Base-by-base conservation (phyloP, 64 coral and sea anemone species). In the Pocillopora verrucosa region DNA sequence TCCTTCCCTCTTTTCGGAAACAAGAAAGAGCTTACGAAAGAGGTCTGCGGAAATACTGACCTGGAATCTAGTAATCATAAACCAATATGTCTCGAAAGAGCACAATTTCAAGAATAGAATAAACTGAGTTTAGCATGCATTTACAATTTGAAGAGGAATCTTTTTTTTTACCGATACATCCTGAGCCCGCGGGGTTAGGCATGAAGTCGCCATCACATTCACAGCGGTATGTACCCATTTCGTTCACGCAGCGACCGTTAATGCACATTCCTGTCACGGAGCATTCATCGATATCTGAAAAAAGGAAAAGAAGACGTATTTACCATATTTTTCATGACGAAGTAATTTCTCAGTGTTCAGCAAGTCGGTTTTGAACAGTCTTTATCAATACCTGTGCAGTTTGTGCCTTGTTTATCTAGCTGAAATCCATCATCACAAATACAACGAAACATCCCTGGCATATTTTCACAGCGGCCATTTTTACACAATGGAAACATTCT, bases 271-370 rank as follows among this genome's bases (percentile, higher is more conserved):
- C 93, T 36, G 94, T 93, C n/a, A 93, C 90, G 20, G 94, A 95
- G 61, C 96, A 99, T 58, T 99, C 96, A 36, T 99, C 94, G 10
- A 95, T 89, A 93, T 99, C 96, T 99, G 56, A 14, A 56, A 56
- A 20, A 13, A 86, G 34, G 36, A 80, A 20, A 56, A 14, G 41
- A 20, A 10, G 30, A 78, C 24, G 65, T n/a, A 51, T 51, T 51
- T 51, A 51, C 3, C 7, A 4, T 51, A 51, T 51, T 51, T 51
- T 51, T 7, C 41, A 4, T 51, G 41, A 51, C 41, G 41, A 4
- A 65, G 20, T 65, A 5, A 65, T 15, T 65, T 65, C 16, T 65
- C 10, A 5, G 20, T 15, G 20, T 17, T 65, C 63, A 17, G 20
- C 16, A 19, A 22, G 20, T 15, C 61, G 11, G 2, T 15, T 63